Evolutionary conservation across 2,888 invertebrate genomes (phyloP), one percentile per base, ranked within the genome.

Genomic region (Sinohyriopsis cumingii): DNA sequence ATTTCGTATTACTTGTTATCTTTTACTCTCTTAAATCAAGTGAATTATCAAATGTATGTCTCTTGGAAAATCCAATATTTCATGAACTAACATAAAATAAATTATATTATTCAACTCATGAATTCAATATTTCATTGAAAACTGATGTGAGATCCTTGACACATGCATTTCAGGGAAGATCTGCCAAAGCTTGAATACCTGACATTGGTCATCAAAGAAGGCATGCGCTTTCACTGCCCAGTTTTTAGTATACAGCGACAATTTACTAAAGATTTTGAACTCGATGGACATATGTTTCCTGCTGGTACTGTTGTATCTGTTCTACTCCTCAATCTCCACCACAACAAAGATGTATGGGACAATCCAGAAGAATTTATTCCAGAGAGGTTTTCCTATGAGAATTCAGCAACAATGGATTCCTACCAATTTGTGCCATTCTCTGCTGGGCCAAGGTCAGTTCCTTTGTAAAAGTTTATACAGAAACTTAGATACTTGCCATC

Each of bases 181-280:
- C 70, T 87, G 45, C 33, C 65, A 3, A 72, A 79, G 22, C 69
- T 87, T 22, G 75, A 77, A 22, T 85, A 83, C 71, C 73, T 86
- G 59, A 84, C 83, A 15, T 69, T 78, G 69, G 86, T 84, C 65
- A 83, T 86, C 24, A 87, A 87, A 66, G 87, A 87, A 70, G 80
- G 83, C 7, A 74, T 87, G 74, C 81, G 88, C 0, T 63, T 86
- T 1, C 83, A 86, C 63, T 67, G 80, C 3, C 84, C 87, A 1
- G 86, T 88, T 1, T 84, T 84, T 1, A 75, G 80, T 45, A 82
- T 87, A 18, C 76, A 75, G 59, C 73, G 88, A 24, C 67, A 81
- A 22, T 68, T 81, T n/a, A 74, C 79, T 1, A 72, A 79, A 22
- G 80, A 83, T 33, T 70, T 85, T n/a, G 75, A 73, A 7, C 73